Base-by-base conservation (phyloP, 2,797 vertebrate genomes). In the Prionace glauca region DNA sequence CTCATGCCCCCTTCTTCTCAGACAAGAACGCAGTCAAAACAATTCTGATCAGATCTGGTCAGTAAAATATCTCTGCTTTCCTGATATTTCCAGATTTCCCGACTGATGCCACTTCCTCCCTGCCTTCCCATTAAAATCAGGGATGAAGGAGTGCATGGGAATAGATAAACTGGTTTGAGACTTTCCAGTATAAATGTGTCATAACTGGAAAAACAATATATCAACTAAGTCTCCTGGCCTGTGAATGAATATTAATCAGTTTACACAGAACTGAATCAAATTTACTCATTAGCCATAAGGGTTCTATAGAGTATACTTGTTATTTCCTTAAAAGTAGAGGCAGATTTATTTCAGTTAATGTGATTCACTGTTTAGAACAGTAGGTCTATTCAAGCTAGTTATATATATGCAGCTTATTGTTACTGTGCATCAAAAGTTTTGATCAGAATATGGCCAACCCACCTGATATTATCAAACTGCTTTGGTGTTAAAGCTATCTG, bases 211-310 rank as follows among this genome's bases (percentile, higher is more conserved):
- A 67, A 92, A 22, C 20, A 92, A 10, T n/a, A 22, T 69, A 67
- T 90, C 56, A 90, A 32, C 10, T 41, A 87, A 87, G 45, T 60
- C 29, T 60, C 56, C 87, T 62, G 56, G 56, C 12, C 50, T 62
- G 62, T 90, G 32, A 90, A 90, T 90, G 87, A 62, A 90, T 62
- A 18, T 62, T 14, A 90, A 62, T 90, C 87, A 90, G 16, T 90
- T 90, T 90, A 0, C 87, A 90, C 26, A 24, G 12, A 90, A 60
- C 29, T 32, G 29, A 60, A 60, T 24, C 29, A 87, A 10, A 65
- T 69, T 67, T 67, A 36, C 11, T 67, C 67, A 2, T 32, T 92
- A 26, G 0, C 86, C 29, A 4, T 22, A 20, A 69, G 65, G 90
- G 10, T 22, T 92, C 5, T 24, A 36, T 16, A 3, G 18, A 36